Evolutionary conservation across 2,888 invertebrate species (phyloP), one percentile per base, ranked within the genome.

Genomic region (Drosophila neonasuta): DNA sequence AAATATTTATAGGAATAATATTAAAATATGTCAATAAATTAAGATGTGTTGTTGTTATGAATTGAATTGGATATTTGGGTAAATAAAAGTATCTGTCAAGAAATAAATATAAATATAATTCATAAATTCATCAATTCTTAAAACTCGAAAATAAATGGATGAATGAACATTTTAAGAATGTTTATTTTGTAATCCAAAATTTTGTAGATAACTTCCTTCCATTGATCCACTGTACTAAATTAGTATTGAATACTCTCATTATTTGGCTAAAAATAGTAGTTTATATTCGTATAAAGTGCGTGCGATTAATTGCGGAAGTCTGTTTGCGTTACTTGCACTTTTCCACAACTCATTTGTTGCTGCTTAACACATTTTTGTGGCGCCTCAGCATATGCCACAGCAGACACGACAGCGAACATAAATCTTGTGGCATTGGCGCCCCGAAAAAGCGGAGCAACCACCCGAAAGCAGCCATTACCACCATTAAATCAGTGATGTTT

Each of bases 401-500:
- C 59, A 24, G 41, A 50, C 49, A 34, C 51, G 41, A 55, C 70
- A 63, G 45, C 45, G 57, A 44, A 48, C 66, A 85, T 85, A 80
- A 79, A 77, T 85, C 79, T 82, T 80, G 49, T 45, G 56, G 65
- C 48, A 51, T 67, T 55, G 50, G 36, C 41, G 30, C 46, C 15
- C 36, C 7, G 20, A 46, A 36, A 34, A 32, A 34, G 49, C 44
- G 13, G 20, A 49, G 52, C 45, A 58, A 54, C 44, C 50, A 61
- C 32, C 57, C 57, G 48, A 45, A 49, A 39, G 41, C 32, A 60
- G 57, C 62, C 77, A 77, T 73, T 77, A 74, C 74, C 82, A 65
- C 66, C 80, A 78, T 70, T 79, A 81, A 81, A 79, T 86, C 85
- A 76, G 68, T 84, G 82, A 81, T 74, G 82, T 68, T 81, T 81